Conservation (phyloP, 2,113 vertebrate species). For the Petaurus breviceps region DNA sequence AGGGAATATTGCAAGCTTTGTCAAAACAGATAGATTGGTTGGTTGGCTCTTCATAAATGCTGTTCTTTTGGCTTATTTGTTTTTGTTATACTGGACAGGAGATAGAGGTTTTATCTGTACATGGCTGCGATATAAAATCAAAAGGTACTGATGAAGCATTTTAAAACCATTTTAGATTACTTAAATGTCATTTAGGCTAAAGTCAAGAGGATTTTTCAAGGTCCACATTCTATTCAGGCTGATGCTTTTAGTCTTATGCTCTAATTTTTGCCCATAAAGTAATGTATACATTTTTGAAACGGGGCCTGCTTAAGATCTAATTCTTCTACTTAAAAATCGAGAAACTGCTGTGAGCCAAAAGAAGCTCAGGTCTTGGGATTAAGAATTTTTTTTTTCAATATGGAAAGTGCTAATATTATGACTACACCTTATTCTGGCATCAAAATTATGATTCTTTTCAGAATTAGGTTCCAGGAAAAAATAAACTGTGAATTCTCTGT, state of each 20-base stretch:
- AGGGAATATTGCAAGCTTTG: neutral
- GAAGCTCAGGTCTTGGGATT: neutral
- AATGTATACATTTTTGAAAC: slow-evolving; percentile 29
- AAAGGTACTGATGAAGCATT: neutral
- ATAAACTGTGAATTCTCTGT: slow-evolving; percentile 44
- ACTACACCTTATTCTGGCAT: slow-evolving; percentile 49
- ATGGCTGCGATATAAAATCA: neutral
- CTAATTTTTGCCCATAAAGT: slow-evolving; percentile 3
- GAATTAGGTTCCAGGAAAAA: slow-evolving; percentile 44
- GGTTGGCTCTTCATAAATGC: neutral
- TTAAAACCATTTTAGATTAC: neutral
- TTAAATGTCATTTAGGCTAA: slow-evolving; percentile 38
- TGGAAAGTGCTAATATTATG: slow-evolving; percentile 49
- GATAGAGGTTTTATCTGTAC: neutral
- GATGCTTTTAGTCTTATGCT: neutral
- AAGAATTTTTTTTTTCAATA: neutral
- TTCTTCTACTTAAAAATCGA: neutral
- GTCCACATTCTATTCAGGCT: neutral
- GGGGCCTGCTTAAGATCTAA: slow-evolving; percentile 8
- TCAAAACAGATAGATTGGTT: neutral
- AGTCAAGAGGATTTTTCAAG: slow-evolving; percentile 6
- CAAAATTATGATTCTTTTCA: slow-evolving; percentile 37
- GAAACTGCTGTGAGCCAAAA: neutral
- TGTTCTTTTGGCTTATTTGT: neutral
- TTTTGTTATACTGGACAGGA: neutral